Conservation (phyloP, 2,797 vertebrate species). For the Cyclura pinguis region DNA sequence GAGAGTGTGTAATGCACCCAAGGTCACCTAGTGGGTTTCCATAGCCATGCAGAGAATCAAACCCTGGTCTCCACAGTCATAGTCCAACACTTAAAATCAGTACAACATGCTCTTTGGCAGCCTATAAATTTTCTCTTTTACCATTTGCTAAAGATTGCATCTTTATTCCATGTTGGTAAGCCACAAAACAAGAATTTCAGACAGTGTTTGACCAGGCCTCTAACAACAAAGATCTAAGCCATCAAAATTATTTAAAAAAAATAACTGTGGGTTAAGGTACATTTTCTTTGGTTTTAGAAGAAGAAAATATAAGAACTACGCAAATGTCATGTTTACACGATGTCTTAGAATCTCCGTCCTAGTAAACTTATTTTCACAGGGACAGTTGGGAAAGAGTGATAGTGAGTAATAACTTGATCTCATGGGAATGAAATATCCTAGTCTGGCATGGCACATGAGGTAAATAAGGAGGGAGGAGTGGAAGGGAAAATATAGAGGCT, state of each 20-base stretch:
- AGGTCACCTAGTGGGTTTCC: too few species aligned
- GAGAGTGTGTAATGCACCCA: too few species aligned
- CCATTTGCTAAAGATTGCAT: slow-evolving; percentile 23
- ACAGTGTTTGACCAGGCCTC: slow-evolving; percentile 61
- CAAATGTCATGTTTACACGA: slow-evolving; percentile 52
- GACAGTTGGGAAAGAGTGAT: slow-evolving; percentile 60
- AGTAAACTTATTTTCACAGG: slow-evolving; percentile 69
- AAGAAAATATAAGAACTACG: slow-evolving; percentile 48
- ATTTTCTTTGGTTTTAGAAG: slow-evolving; percentile 60
- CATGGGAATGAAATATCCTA: slow-evolving; percentile 58
- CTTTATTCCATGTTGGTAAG: slow-evolving; percentile 49
- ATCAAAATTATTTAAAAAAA: slow-evolving; percentile 52
- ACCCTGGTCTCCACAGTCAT: too few species aligned
- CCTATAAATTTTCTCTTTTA: slow-evolving; percentile 31
- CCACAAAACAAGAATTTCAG: slow-evolving; percentile 37
- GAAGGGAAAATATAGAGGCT: slow-evolving; percentile 50
- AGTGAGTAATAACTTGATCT: slow-evolving; percentile 59
- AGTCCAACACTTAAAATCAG: too few species aligned
- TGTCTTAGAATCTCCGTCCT: slow-evolving; percentile 55
- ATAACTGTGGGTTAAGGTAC: slow-evolving; percentile 62
- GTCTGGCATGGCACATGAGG: slow-evolving; percentile 58
- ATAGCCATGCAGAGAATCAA: too few species aligned
- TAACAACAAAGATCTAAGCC: slow-evolving; percentile 54
- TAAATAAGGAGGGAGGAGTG: slow-evolving; percentile 26
- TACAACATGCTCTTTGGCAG: too few species aligned